These are phyloP conservation scores for Phasianus colchicus DNA, from an alignment of 2,113 vertebrate species.

Conservation along the genomic window DNA sequence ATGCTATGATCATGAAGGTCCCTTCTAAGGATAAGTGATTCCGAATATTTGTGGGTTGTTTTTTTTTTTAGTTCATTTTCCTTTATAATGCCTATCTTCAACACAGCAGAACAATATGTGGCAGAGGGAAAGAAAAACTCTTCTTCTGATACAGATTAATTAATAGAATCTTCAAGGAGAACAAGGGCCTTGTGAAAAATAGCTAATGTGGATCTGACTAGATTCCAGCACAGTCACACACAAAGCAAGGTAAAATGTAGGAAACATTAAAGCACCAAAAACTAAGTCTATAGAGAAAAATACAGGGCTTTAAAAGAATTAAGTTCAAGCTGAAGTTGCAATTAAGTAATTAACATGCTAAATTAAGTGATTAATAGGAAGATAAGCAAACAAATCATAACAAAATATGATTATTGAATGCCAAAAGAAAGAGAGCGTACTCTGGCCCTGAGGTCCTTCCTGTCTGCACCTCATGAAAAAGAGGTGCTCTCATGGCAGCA, in stretches of 20 bases:
- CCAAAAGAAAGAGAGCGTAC: neutral
- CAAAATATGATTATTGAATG: neutral
- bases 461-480: neutral
- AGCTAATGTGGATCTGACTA: neutral
- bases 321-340: neutral
- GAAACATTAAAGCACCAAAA: neutral
- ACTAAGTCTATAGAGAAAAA: neutral
- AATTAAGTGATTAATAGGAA: neutral
- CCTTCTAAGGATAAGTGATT: neutral
- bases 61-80: neutral
- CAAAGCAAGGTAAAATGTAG: neutral
- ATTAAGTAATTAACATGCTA: neutral
- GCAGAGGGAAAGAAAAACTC: accelerated
- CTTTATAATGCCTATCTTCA: neutral
- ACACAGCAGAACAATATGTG: neutral
- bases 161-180: neutral
- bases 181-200: neutral
- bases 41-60: neutral
- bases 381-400: neutral
- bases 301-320: neutral
- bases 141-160: neutral
- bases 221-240: neutral
- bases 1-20: neutral
- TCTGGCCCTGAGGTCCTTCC: neutral
- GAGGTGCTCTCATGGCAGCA: neutral